These are phyloP conservation scores for Lota lota DNA, from an alignment of 2,113 vertebrate genomes.

Conservation along the genomic window DNA sequence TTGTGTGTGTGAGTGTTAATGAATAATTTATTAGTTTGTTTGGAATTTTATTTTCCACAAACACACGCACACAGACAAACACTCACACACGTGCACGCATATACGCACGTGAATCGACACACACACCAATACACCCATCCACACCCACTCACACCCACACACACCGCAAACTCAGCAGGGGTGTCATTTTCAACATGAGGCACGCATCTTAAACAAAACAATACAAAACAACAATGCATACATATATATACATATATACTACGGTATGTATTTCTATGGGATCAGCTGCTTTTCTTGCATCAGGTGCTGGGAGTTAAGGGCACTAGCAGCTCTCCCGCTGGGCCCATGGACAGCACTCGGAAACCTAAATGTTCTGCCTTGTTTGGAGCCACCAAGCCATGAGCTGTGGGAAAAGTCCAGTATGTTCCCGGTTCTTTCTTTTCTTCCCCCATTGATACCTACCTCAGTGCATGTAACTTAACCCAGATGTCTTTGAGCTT, in stretches of 20 bases:
- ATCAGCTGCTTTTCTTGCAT: conserved; percentile 6
- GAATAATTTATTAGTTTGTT: too few relatives aligned
- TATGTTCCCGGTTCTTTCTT: conserved; percentile 44
- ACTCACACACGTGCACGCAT: too few relatives aligned
- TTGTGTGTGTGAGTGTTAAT: conserved; percentile 22
- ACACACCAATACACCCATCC: too few relatives aligned
- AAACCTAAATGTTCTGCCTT: conserved; percentile 58
- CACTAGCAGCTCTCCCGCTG: conserved; percentile 6
- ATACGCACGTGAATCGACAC: too few relatives aligned
- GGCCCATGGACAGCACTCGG: conserved; percentile 17
- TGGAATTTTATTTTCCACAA: too few relatives aligned
- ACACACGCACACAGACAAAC: too few relatives aligned
- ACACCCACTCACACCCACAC: too few relatives aligned
- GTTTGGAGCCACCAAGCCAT: conserved; percentile 55
- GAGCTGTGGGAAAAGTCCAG: conserved; percentile 50
- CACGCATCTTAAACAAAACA: neutral
- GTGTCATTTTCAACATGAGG: neutral
- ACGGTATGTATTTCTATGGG: neutral
- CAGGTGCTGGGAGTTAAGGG: conserved; percentile 22
- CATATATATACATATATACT: neutral
- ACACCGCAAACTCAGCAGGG: too few relatives aligned
- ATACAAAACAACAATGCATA: neutral
- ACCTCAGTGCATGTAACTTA: conserved; percentile 55
- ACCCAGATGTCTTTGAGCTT: conserved; percentile 56
- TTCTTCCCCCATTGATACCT: conserved; percentile 35